These are phyloP conservation scores for Drosophila eugracilis DNA, from an alignment of 1,140 invertebrate species.

Conservation along the genomic window DNA sequence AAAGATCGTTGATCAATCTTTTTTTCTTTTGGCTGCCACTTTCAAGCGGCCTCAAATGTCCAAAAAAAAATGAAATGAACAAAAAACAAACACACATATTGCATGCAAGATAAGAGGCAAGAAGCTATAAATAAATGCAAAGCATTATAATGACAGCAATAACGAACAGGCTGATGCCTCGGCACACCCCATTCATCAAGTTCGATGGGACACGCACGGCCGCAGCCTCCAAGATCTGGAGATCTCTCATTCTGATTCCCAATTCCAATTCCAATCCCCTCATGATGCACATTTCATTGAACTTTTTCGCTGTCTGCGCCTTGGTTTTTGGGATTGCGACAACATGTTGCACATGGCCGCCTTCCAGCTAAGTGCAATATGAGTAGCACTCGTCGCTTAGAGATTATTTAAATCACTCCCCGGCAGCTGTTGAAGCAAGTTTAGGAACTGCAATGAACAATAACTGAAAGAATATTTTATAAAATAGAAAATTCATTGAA, in stretches of 20 bases:
- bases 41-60: too few species aligned
- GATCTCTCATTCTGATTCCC: background rate
- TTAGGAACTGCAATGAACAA: background rate
- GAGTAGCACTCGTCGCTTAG: slow-evolving; percentile 70
- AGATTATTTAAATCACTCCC: slow-evolving; percentile 68
- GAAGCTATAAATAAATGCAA: slow-evolving; percentile 73
- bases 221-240: slow-evolving; percentile 26
- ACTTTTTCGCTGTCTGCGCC: slow-evolving; percentile 54
- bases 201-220: slow-evolving; percentile 64
- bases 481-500: too few species aligned
- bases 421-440: slow-evolving; percentile 38
- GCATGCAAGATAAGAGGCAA: slow-evolving; percentile 39
- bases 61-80: background rate
- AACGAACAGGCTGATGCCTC: slow-evolving; percentile 72
- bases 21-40: slow-evolving; percentile 13
- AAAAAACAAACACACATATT: slow-evolving; percentile 21
- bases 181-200: slow-evolving; percentile 80
- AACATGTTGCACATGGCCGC: slow-evolving; percentile 75
- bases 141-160: slow-evolving; percentile 81
- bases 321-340: slow-evolving; percentile 57
- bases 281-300: slow-evolving; percentile 63
- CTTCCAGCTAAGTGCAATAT: slow-evolving; percentile 76
- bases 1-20: slow-evolving; percentile 42
- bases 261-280: slow-evolving; percentile 7
- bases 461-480: background rate